Evolutionary conservation across 2,113 vertebrate genomes (phyloP).

Genomic region (Hydrolagus affinis): DNA sequence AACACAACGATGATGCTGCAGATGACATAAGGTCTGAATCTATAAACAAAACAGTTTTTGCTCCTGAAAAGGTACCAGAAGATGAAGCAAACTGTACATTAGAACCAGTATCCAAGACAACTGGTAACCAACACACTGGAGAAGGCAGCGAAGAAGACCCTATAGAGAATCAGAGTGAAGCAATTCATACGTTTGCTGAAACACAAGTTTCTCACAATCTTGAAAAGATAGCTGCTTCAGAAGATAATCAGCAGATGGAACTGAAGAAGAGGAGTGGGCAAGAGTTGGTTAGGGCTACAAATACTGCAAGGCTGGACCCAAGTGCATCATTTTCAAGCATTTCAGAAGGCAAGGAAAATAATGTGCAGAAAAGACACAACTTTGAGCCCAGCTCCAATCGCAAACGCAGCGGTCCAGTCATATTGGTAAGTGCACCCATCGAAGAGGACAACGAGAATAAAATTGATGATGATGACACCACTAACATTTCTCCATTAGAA

Average conservation of each 20-base stretch:
- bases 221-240: background rate
- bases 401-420: constrained; percentile 39
- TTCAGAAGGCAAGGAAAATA: background rate
- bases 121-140: background rate
- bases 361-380: background rate
- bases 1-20: background rate
- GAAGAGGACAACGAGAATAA: constrained; percentile 43
- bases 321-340: background rate
- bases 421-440: constrained; percentile 44
- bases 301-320: background rate
- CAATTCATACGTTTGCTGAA: background rate
- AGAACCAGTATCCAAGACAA: background rate
- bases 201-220: background rate
- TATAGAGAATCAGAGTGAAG: background rate
- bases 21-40: background rate
- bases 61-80: background rate
- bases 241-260: background rate
- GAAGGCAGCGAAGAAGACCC: too few species aligned
- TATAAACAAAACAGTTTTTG: background rate
- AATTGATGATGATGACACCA: constrained; percentile 34
- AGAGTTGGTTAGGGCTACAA: background rate
- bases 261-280: background rate
- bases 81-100: too few species aligned
- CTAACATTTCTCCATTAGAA: background rate
- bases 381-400: constrained; percentile 30